Evolutionary conservation across 1,140 invertebrate species (phyloP).

Genomic region (Bombus sibiricus): DNA sequence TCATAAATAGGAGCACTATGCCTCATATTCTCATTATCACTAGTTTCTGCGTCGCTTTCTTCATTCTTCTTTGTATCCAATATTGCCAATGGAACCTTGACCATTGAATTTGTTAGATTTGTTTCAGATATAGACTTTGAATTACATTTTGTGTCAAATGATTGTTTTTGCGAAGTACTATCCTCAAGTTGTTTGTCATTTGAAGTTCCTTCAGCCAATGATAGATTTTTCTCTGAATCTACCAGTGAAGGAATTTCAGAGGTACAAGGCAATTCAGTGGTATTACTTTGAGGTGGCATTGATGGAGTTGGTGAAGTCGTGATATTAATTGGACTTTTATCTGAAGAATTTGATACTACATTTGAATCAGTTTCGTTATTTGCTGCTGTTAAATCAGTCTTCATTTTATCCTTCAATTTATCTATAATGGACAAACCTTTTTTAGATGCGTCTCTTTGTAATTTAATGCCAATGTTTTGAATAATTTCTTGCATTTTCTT

Average conservation of each 20-base stretch:
- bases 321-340: background rate
- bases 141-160: conserved; percentile 10
- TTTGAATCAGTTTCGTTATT: background rate
- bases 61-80: conserved; percentile 41
- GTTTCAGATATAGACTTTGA: conserved; percentile 8
- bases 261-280: background rate
- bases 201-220: background rate
- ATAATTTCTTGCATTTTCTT: conserved; percentile 80
- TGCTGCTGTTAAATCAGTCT: conserved; percentile 50
- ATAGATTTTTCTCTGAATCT: background rate
- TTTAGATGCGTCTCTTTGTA: conserved; percentile 66
- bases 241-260: background rate
- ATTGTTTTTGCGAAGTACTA: background rate
- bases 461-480: conserved; percentile 75
- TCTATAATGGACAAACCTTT: conserved; percentile 76
- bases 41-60: conserved; percentile 51
- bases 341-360: background rate
- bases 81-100: conserved; percentile 67
- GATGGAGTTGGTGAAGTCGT: background rate
- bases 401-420: conserved; percentile 78
- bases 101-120: conserved; percentile 51
- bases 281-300: background rate
- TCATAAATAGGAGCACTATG: conserved; percentile 61
- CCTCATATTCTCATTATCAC: conserved; percentile 47
- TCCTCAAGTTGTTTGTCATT: background rate